Conservation (phyloP, 2,797 vertebrate species). For the Columba guinea region DNA sequence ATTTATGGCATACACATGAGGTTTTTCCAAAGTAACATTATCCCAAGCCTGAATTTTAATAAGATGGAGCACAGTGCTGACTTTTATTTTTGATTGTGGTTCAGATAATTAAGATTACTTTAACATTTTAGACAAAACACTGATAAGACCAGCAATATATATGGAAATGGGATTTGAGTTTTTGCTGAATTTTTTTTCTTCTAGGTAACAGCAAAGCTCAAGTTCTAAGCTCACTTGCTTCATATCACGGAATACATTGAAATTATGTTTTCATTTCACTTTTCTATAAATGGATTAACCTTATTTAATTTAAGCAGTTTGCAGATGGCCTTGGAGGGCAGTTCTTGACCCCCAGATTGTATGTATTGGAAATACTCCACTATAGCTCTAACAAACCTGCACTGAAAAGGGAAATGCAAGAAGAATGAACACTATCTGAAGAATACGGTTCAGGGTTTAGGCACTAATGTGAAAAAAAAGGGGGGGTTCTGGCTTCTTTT, state of each 20-base stretch:
- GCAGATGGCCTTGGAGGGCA: not conserved
- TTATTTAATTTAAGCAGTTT: conserved; percentile 20
- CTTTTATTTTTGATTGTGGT: conserved; percentile 55
- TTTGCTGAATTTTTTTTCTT: conserved; percentile 46
- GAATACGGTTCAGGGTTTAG: not conserved
- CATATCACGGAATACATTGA: not conserved
- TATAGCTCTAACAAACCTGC: not conserved
- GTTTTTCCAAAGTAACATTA: conserved; percentile 39
- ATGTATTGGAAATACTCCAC: not conserved
- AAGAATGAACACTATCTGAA: not conserved
- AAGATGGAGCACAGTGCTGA: conserved; percentile 13
- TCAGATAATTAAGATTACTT: conserved; percentile 58
- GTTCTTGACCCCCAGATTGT: not conserved
- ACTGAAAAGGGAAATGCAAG: not conserved
- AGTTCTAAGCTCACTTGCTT: conserved; percentile 10
- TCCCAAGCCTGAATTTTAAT: conserved; percentile 53
- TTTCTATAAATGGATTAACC: conserved; percentile 19
- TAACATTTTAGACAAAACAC: conserved; percentile 64
- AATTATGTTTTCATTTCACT: conserved; percentile 31
- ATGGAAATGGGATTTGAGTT: conserved; percentile 60
- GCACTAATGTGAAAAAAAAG: not conserved
- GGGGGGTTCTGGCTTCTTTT: not conserved
- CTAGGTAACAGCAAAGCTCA: conserved; percentile 16
- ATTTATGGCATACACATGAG: conserved; percentile 48
- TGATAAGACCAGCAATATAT: conserved; percentile 67